Percentiles rank a stretch among this genome's conserved stretches.
phyloP scores from a whole-genome alignment of 2,888 invertebrate genomes.

The Thecophora atra region DNA sequence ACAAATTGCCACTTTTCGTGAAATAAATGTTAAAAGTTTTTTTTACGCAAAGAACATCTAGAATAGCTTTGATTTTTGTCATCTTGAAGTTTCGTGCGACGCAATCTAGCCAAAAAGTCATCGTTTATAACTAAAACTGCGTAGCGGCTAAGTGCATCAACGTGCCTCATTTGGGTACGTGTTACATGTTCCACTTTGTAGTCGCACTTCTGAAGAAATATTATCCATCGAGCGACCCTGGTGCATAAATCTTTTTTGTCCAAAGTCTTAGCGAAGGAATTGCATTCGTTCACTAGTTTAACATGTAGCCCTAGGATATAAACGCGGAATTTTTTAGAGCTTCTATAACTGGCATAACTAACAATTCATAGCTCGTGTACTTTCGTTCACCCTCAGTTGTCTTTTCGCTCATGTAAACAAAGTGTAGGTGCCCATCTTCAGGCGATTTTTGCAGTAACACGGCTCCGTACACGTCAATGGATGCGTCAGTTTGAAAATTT shows the following conservation, averaged over 20 bases:
- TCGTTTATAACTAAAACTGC: slow-evolving; percentile 38
- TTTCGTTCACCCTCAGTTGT: too few species aligned
- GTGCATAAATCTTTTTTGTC: slow-evolving; percentile 43
- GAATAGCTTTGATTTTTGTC: slow-evolving; percentile 26
- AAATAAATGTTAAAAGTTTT: slow-evolving; percentile 13
- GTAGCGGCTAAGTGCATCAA: slow-evolving; percentile 43
- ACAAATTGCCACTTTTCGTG: slow-evolving; percentile 29
- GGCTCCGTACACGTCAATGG: too few species aligned
- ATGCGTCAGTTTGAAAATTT: slow-evolving; percentile 31
- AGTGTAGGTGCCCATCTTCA: slow-evolving; percentile 20
- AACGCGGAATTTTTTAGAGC: slow-evolving; percentile 48
- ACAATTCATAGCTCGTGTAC: slow-evolving; percentile 32
- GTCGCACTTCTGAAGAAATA: background rate
- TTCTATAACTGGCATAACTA: slow-evolving; percentile 38
- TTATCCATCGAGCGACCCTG: slow-evolving; percentile 41
- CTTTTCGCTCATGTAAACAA: slow-evolving; percentile 36
- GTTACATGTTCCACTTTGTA: slow-evolving; percentile 45
- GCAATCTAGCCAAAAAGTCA: slow-evolving; percentile 25
- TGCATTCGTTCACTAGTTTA: slow-evolving; percentile 44
- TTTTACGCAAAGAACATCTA: slow-evolving; percentile 3
- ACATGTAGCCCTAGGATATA: slow-evolving; percentile 46
- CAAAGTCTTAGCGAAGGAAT: slow-evolving; percentile 42
- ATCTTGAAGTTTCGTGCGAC: slow-evolving; percentile 18
- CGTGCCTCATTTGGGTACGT: slow-evolving; percentile 41
- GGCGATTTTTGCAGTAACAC: slow-evolving; percentile 35